Percentiles rank a stretch among this genome's conserved stretches.
Evolutionary conservation across 1,140 invertebrate species (phyloP).

Genomic region (Phymorhynchus buccinoides): DNA sequence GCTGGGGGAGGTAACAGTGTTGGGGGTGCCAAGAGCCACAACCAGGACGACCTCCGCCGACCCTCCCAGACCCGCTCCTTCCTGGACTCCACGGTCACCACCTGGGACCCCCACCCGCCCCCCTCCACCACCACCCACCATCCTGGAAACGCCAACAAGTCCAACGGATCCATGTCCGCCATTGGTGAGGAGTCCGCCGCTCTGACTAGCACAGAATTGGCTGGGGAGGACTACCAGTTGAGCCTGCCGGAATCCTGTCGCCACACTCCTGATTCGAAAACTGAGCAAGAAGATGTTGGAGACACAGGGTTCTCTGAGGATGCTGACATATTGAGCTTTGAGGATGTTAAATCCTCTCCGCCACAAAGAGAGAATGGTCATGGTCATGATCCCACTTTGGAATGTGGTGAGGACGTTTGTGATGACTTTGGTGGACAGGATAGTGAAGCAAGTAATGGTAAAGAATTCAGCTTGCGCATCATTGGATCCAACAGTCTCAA

Average conservation of each 20-base stretch:
- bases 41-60: neutral
- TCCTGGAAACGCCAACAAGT: neutral
- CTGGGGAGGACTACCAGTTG: neutral
- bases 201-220: neutral
- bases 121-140: neutral
- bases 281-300: neutral
- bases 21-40: neutral
- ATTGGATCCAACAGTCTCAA: too few species aligned
- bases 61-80: conserved; percentile 5
- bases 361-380: too few species aligned
- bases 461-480: too few species aligned
- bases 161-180: conserved; percentile 11
- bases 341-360: too few species aligned
- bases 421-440: too few species aligned
- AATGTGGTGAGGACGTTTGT: too few species aligned
- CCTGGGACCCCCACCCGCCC: neutral
- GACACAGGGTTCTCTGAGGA: neutral
- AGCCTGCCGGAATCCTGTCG: neutral
- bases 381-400: too few species aligned
- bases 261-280: neutral
- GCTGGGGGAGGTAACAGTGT: too few species aligned
- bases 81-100: neutral
- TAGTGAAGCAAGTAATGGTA: too few species aligned
- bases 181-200: conserved; percentile 29
- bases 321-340: too few species aligned